Conservation (phyloP, 2,888 invertebrate species). For the Papilio demoleus region DNA sequence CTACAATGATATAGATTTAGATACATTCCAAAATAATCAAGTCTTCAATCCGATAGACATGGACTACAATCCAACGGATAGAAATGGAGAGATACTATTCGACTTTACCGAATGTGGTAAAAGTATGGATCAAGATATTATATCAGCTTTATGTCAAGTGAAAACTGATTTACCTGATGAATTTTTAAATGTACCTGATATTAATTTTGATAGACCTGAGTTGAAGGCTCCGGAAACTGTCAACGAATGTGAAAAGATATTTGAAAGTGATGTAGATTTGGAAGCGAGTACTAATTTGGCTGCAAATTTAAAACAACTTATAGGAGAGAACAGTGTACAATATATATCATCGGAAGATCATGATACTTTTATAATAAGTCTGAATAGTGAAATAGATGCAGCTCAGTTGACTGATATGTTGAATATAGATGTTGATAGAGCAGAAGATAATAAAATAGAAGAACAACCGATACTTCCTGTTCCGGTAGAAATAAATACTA, state of each 20-base stretch:
- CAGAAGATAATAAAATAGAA: constrained; percentile 48
- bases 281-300: constrained; percentile 76
- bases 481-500: constrained; percentile 37
- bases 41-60: constrained; percentile 66
- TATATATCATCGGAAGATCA: constrained; percentile 78
- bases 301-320: constrained; percentile 76
- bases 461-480: constrained; percentile 40
- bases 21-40: constrained; percentile 68
- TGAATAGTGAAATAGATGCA: constrained; percentile 76
- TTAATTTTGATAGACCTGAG: constrained; percentile 51
- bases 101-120: constrained; percentile 64
- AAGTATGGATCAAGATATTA: constrained; percentile 71
- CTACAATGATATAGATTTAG: constrained; percentile 75
- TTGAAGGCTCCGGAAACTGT: constrained; percentile 59
- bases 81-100: constrained; percentile 64
- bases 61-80: constrained; percentile 60
- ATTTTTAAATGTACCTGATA: constrained; percentile 60
- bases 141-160: constrained; percentile 67
- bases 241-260: constrained; percentile 76
- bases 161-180: constrained; percentile 70
- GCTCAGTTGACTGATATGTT: constrained; percentile 75
- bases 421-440: constrained; percentile 66
- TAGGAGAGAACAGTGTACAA: constrained; percentile 76
- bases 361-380: constrained; percentile 77
- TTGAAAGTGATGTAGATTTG: constrained; percentile 77